Evolutionary conservation across 92 coral and sea anemone species (phyloP), one percentile per base, ranked within the genome.

Genomic region (Umimayanthus kanabou): DNA sequence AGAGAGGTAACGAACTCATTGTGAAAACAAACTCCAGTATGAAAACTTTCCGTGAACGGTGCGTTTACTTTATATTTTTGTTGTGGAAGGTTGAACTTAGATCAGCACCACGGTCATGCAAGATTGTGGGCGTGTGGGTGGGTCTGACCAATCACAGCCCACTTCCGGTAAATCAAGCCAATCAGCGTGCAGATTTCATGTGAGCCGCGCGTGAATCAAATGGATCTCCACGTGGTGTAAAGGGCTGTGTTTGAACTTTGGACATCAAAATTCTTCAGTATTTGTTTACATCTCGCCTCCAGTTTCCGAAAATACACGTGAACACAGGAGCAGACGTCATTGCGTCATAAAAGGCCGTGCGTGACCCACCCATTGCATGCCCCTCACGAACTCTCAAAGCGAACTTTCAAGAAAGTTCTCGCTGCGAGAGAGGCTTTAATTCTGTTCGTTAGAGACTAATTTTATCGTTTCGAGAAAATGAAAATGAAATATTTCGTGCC

Each of bases 1-100:
- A 97, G 88, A 95, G 94, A 92, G 99, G 99, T 85, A 97, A 90
- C 69, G 86, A 96, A 85, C 96, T 94, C 98, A 95, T 97, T 88
- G 90, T 40, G 16, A 40, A 88, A 65, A 70, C 89, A 73, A 81
- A 90, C 26, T 79, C 14, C 1, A 33, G 58, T 53, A 81, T 81
- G 87, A 86, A 90, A 74, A 43, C 67, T 61, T 90, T 86, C 72
- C 42, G 92, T 76, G 88, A 88, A 90, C 84, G 80, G 25, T 90
- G 79, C 37, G 81, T 88, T 81, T 80, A 72, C 70, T 90, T 87
- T 74, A 42, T 83, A 78, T 83, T 83, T 81, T 83, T 83, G 79
- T 71, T 83, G 87, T 85, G 73, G 89, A 29, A 49, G 87, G 89
- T 89, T 94, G 98, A 95, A 95, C 98, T 95, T 95, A 93, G 98